Evolutionary conservation across 2,888 invertebrate genomes (phyloP), one percentile per base, ranked within the genome.

Genomic region (Synergus laeviventris): DNA sequence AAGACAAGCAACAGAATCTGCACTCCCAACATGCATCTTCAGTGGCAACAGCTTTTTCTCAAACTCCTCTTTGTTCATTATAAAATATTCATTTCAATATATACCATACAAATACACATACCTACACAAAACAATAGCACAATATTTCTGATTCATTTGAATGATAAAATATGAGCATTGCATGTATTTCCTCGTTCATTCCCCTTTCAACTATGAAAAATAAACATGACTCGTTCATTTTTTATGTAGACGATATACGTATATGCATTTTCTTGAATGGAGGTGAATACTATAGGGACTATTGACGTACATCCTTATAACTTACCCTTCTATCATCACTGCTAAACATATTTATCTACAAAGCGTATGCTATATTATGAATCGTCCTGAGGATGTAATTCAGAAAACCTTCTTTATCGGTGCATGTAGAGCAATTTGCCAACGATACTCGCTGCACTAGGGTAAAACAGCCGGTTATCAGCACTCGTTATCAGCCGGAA

Each of bases 401-500:
- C 77, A 76, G 78, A 78, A 75, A 75, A 49, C 45, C 16, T 70
- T 70, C 24, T 16, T 70, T 16, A 31, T 5, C 31, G 45, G 49
- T 31, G 18, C 38, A 31, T 54, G 18, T 61, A 24, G 36, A 31
- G 76, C 77, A 85, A 84, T 85, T 85, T 82, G 79, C 81, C 73
- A 77, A 78, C 81, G 83, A 83, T 81, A 79, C 79, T 78, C 77
- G 77, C 74, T 31, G 70, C 78, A 75, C 74, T 31, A 18, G 49
- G 49, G 70, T 64, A 83, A 82, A 78, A 74, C 64, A 64, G 66
- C 74, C 66, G 73, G 77, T 79, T 88, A 89, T 90, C 89, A 84
- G 79, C 74, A 77, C 81, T 83, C 82, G 83, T 87, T 86, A 90
- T 89, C 88, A 84, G 83, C 87, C 87, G 89, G 89, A 89, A 87